Evolutionary conservation across 53 echinoderm and acorn worm species (phyloP), one percentile per base, ranked within the genome.

Genomic region (Paelopatides confundens): DNA sequence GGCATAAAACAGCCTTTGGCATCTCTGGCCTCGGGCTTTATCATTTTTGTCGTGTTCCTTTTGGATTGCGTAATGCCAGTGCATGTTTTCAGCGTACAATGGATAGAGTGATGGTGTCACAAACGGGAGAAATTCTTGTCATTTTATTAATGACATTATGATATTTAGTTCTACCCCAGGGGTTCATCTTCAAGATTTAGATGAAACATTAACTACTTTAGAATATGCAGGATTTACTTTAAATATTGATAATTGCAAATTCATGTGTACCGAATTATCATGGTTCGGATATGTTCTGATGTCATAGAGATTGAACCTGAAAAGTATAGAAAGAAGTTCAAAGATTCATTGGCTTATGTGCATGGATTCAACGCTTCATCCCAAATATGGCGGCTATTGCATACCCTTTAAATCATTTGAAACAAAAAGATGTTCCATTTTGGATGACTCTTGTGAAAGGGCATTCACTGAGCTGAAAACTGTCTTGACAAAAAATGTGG

Each of bases 321-420:
- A 77, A 77, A 77, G 13, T 77, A 77, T 77, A 77, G 26, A 10
- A 78, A 51, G 51, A 29, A 28, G 50, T 78, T 23, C 47, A 78
- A 74, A 74, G 51, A 78, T 78, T 78, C 23, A 31, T 78, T 49
- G 78, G 78, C 2, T 31, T 52, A 50, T 78, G 78, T 31, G 78
- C 77, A n/a, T 77, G 77, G 77, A 47, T 77, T 14, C 77, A 77
- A 43, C 21, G 77, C 2, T 77, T 77, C 31, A 78, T 78, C 30
- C 78, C 78, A 5, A 51, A 29, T 50, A 78, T 78, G 78, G 51
- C 78, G 50, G 78, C 49, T 46, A 78, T 78, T 77, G 77, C 77
- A 47, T 2, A 78, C 31, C 78, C 78, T 31, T 31, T 78, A 5
- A 52, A 78, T 78, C 31, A 14, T 12, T 52, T 78, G 31, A 78